Percentiles rank a stretch among this genome's conserved stretches.
Evolutionary conservation across 2,113 vertebrate species (phyloP).

Genomic region (Chloropsis hardwickii): DNA sequence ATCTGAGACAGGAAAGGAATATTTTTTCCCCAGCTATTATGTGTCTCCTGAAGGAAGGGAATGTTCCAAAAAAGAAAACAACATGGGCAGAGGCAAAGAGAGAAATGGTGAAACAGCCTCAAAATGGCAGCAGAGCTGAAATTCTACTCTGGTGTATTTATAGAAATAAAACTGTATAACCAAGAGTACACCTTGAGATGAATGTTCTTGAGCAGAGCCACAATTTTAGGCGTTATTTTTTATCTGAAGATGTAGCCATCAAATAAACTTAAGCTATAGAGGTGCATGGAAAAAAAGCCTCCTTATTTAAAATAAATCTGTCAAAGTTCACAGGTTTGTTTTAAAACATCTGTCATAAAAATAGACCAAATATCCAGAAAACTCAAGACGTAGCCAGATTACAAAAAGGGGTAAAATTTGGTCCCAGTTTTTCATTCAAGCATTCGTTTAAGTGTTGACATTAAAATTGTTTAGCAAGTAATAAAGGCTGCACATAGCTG

Average conservation of each 20-base stretch:
- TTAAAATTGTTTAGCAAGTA: not conserved
- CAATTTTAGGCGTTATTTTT: not conserved
- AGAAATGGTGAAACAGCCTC: not conserved
- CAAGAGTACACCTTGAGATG: not conserved
- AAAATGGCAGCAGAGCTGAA: slow-evolving; percentile 16
- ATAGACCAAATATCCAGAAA: not conserved
- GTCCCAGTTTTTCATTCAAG: not conserved
- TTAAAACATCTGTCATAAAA: not conserved
- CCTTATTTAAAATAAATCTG: not conserved
- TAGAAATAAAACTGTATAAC: not conserved
- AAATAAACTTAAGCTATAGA: not conserved
- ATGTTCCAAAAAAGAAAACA: not conserved
- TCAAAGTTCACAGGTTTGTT: not conserved
- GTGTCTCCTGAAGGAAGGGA: slow-evolving; percentile 4
- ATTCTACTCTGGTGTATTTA: not conserved
- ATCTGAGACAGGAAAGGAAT: not conserved
- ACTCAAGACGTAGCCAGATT: not conserved
- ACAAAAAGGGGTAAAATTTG: not conserved
- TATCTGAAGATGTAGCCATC: not conserved
- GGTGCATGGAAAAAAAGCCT: not conserved
- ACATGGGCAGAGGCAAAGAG: not conserved
- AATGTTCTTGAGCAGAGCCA: not conserved
- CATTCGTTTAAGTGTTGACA: not conserved
- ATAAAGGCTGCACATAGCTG: not conserved
- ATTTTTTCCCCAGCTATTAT: not conserved